Evolutionary conservation across 1,140 invertebrate species (phyloP).

Genomic region (Drosophila biarmipes): DNA sequence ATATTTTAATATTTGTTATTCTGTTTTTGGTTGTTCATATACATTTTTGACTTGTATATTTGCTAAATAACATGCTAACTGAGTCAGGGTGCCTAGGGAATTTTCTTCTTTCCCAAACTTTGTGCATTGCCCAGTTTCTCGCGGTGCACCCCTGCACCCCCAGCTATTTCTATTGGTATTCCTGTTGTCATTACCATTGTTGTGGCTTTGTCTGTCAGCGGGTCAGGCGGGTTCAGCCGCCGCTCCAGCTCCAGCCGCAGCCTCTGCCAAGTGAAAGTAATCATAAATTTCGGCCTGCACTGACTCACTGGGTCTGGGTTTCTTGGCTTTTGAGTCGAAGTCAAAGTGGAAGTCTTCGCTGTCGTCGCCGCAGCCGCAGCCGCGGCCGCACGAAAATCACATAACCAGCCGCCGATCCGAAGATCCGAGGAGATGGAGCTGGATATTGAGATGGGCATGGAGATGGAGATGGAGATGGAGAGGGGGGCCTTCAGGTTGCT

Average conservation of each 20-base stretch:
- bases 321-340: constrained; percentile 10
- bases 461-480: constrained; percentile 5
- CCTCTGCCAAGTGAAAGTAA: constrained; percentile 78
- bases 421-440: constrained; percentile 8
- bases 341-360: constrained; percentile 5
- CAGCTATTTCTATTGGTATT: constrained; percentile 13
- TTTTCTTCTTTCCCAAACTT: too few species aligned
- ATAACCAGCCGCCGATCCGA: constrained; percentile 54
- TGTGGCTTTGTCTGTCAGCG: constrained; percentile 49
- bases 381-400: constrained; percentile 59
- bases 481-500: constrained; percentile 43
- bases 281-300: constrained; percentile 70
- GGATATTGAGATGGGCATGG: not conserved
- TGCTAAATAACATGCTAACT: too few species aligned
- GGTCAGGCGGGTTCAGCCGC: constrained; percentile 47
- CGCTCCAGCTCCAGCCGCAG: not conserved
- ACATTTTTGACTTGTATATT: too few species aligned
- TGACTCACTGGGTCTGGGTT: constrained; percentile 58
- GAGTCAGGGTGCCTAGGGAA: too few species aligned
- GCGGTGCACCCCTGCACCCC: constrained; percentile 1
- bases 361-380: constrained; percentile 33
- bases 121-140: not conserved
- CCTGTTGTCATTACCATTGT: constrained; percentile 26
- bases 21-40: too few species aligned
- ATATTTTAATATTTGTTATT: too few species aligned